Conservation (phyloP, 2,888 invertebrate species). For the Sicus ferrugineus region DNA sequence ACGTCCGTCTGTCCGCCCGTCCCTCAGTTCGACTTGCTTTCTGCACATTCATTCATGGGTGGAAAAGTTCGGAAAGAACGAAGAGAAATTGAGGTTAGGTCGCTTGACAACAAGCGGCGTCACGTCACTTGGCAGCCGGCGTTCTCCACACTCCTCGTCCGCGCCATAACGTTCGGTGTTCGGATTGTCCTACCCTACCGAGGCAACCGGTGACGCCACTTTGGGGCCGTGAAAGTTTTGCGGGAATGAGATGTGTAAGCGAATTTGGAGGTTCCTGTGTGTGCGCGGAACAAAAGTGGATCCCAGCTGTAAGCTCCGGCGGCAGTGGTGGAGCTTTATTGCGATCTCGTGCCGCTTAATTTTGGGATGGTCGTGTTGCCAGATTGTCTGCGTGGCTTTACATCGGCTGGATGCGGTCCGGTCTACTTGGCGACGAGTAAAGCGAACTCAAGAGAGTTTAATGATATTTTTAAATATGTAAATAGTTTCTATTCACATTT, state of each 20-base stretch:
- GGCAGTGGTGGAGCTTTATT: too few relatives aligned
- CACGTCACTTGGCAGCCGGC: neutral
- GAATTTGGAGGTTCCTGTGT: too few relatives aligned
- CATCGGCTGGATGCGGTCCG: neutral
- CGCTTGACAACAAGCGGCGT: slow-evolving; percentile 12
- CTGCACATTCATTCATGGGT: neutral
- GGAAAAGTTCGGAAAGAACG: neutral
- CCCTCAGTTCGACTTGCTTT: neutral
- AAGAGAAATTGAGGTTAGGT: slow-evolving; percentile 24
- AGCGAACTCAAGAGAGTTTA: too few relatives aligned
- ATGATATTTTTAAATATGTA: too few relatives aligned
- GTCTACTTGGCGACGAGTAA: neutral
- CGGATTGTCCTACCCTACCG: neutral
- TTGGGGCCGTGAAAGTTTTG: too few relatives aligned
- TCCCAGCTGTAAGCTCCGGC: too few relatives aligned
- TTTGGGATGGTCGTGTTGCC: neutral
- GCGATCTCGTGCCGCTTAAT: neutral
- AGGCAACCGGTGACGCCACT: too few relatives aligned
- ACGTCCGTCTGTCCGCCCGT: too few relatives aligned
- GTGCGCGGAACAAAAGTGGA: too few relatives aligned
- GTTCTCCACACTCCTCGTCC: neutral
- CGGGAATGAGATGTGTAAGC: too few relatives aligned
- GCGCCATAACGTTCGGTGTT: neutral
- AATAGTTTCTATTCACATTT: too few relatives aligned
- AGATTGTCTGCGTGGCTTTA: neutral